phyloP scores from a whole-genome alignment of 2,113 vertebrate species.

The Syngnathus floridae region DNA sequence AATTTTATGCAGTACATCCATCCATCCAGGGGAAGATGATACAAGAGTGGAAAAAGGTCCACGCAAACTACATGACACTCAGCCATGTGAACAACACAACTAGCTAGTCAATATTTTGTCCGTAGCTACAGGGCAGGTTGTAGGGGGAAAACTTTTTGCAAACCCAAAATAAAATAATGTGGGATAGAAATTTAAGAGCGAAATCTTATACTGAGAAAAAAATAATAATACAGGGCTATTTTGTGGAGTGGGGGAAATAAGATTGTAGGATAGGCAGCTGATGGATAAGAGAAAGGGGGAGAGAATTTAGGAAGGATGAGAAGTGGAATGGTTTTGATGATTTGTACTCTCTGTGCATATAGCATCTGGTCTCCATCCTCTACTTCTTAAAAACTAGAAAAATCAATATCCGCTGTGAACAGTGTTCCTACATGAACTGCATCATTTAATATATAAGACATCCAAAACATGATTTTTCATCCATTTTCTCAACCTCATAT shows the following conservation, averaged over 20 bases:
- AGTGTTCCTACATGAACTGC: constrained; percentile 55
- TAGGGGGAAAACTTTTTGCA: too few species aligned
- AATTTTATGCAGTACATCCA: neutral
- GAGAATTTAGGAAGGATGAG: constrained; percentile 34
- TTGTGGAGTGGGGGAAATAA: constrained; percentile 54
- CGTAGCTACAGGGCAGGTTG: neutral
- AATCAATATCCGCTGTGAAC: constrained; percentile 63
- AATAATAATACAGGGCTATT: constrained; percentile 42
- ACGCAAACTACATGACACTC: neutral
- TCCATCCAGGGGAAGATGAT: neutral
- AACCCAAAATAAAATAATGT: neutral
- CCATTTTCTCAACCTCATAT: constrained; percentile 36
- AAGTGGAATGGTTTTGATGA: constrained; percentile 41
- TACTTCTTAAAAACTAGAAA: constrained; percentile 57
- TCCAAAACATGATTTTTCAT: constrained; percentile 42
- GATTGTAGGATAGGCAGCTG: constrained; percentile 49
- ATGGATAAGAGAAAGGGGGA: constrained; percentile 18
- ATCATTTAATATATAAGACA: constrained; percentile 65
- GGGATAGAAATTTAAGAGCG: too few species aligned
- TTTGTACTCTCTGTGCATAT: constrained; percentile 59
- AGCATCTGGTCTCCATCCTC: constrained; percentile 50
- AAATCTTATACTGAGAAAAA: neutral
- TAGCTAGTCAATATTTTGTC: neutral
- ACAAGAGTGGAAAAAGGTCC: neutral
- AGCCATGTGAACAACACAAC: neutral